Conservation (phyloP, 2,113 vertebrate genomes). For the Cyprinus carpio region DNA sequence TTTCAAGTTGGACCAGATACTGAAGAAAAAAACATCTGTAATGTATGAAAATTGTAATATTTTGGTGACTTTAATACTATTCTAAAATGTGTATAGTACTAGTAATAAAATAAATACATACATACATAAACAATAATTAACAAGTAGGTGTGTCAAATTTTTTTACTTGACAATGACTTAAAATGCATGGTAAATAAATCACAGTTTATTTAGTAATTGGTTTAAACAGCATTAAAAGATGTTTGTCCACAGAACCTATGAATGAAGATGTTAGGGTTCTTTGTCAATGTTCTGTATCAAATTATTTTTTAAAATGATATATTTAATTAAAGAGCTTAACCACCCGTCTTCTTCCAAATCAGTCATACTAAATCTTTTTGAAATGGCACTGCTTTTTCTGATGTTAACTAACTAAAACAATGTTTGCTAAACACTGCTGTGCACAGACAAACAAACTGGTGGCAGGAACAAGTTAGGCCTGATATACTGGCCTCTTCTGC, state of each 20-base stretch:
- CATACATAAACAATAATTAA: not conserved
- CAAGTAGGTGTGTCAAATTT: not conserved
- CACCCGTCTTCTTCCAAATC: conserved; percentile 11
- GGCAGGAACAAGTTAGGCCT: conserved; percentile 57
- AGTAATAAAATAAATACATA: not conserved
- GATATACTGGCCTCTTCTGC: conserved; percentile 54
- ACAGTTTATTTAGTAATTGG: not conserved
- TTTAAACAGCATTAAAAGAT: not conserved
- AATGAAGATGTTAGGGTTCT: conserved; percentile 15
- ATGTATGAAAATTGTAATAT: not conserved
- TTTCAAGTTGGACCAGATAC: not conserved
- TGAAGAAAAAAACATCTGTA: not conserved
- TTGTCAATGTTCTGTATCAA: not conserved
- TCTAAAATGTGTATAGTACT: not conserved
- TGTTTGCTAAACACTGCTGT: conserved; percentile 64
- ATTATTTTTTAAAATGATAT: no score
- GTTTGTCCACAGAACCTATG: not conserved
- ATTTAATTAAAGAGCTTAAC: conserved; percentile 26
- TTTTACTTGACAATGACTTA: not conserved
- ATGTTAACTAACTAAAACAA: conserved; percentile 63
- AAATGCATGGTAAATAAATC: not conserved
- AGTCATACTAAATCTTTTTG: conserved; percentile 48
- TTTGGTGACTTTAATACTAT: not conserved
- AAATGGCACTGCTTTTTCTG: conserved; percentile 46
- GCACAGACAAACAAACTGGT: conserved; percentile 58